Conservation (phyloP, 2,888 invertebrate genomes). For the Tupiocoris notatus region DNA sequence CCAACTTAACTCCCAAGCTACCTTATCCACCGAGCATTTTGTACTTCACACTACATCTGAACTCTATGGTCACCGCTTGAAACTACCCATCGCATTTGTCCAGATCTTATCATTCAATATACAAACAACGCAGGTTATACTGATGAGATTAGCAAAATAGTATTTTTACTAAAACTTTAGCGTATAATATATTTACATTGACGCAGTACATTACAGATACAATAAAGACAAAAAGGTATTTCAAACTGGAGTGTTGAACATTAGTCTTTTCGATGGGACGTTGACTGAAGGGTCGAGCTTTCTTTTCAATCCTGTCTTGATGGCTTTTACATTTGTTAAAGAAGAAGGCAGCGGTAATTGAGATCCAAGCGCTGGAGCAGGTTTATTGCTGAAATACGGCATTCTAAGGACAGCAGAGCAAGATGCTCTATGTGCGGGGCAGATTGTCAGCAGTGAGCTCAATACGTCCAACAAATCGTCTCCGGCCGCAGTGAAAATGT, state of each 20-base stretch:
- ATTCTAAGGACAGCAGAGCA: conserved; percentile 83
- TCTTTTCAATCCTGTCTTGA: conserved; percentile 67
- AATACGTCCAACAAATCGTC: conserved; percentile 86
- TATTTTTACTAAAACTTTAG: too few relatives aligned
- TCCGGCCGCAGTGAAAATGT: conserved; percentile 93
- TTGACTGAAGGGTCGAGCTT: conserved; percentile 63
- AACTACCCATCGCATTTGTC: too few relatives aligned
- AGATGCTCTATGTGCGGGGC: conserved; percentile 78
- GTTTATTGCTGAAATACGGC: conserved; percentile 88
- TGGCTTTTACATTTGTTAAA: conserved; percentile 55
- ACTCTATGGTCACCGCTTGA: too few relatives aligned
- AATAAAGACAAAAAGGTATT: too few relatives aligned
- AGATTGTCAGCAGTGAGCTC: conserved; percentile 71
- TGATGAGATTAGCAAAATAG: too few relatives aligned
- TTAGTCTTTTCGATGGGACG: conserved; percentile 46
- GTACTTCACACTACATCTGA: too few relatives aligned
- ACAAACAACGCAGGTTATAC: too few relatives aligned
- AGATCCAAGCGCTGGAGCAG: conserved; percentile 79
- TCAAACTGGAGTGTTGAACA: conserved; percentile 41
- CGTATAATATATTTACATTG: too few relatives aligned
- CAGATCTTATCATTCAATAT: too few relatives aligned
- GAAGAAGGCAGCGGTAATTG: conserved; percentile 77
- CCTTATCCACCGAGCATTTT: too few relatives aligned
- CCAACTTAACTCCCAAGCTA: too few relatives aligned
- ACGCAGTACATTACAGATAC: too few relatives aligned